Conservation (phyloP, 2,113 vertebrate species). For the Menidia beryllina region DNA sequence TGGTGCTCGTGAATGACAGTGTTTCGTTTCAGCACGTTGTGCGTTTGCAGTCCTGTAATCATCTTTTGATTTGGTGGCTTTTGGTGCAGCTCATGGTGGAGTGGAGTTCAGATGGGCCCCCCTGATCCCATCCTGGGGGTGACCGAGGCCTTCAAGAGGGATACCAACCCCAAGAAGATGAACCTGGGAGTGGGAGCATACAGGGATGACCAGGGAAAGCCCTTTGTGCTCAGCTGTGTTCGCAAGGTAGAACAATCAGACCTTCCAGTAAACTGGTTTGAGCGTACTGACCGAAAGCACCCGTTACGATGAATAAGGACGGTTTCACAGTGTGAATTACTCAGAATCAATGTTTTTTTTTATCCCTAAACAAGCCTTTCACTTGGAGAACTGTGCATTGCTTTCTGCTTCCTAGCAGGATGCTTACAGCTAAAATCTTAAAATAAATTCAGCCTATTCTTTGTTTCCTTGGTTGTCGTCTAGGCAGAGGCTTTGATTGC, state of each 20-base stretch:
- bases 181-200: conserved; percentile 96
- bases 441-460: background rate
- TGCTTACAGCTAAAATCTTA: too few species aligned
- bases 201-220: conserved; percentile 93
- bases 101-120: conserved; percentile 94
- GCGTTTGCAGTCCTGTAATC: background rate
- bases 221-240: conserved; percentile 89
- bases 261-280: background rate
- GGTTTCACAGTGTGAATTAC: too few species aligned
- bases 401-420: background rate
- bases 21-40: background rate
- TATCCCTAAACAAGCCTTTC: too few species aligned
- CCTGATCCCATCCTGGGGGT: conserved; percentile 96
- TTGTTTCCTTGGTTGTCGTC: background rate
- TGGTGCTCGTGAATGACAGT: background rate
- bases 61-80: background rate
- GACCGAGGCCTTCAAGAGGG: conserved; percentile 92
- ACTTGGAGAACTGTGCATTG: background rate
- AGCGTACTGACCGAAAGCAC: background rate
- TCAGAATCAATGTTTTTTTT: too few species aligned
- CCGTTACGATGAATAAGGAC: too few species aligned
- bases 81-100: conserved; percentile 91
- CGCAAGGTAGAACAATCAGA: conserved; percentile 84
- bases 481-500: conserved; percentile 91
- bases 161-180: conserved; percentile 95